Evolutionary conservation across 2,113 vertebrate species (phyloP), one percentile per base, ranked within the genome.

Genomic region (Casuarius casuarius): DNA sequence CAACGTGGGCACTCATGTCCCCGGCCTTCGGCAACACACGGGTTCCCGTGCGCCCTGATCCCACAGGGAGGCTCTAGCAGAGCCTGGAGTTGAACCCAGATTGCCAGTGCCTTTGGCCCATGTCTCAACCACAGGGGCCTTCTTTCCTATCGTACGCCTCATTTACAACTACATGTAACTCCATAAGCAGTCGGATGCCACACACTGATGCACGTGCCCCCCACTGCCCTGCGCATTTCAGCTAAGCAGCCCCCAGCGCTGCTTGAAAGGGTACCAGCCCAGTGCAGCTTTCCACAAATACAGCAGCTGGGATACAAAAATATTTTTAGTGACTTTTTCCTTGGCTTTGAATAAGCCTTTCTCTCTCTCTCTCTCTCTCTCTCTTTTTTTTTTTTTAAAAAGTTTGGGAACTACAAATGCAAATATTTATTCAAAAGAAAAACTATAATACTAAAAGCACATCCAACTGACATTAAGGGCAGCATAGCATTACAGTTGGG

Each of bases 401-500:
- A 87, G 91, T 96, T 94, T 95, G 70, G 83, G 91, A 97, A 90
- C 87, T 94, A 96, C 91, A 88, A 96, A 94, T 52, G 88, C 94
- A 97, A 96, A 97, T 96, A 97, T 97, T 97, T 97, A 96, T 89
- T 93, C 94, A 96, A 86, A 97, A 88, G 93, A 87, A 89, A 96
- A 97, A 95, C 94, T 97, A 94, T 92, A 95, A 95, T 96, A 93
- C 91, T 92, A 95, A 93, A 96, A 94, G 96, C 92, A 84, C 90
- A 90, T 96, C 94, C 94, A 93, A 93, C 76, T 82, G 95, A 94
- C 87, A 94, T 81, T 68, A 82, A 75, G 94, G 94, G 94, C 89
- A 94, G 78, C 80, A 31, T 46, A 87, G 89, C 73, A 28, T 71
- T 75, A 94, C 95, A 97, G 87, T 95, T 94, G 96, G 89, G 95